Evolutionary conservation across 2,797 vertebrate species (phyloP).

Genomic region (Heterohyrax brucei): DNA sequence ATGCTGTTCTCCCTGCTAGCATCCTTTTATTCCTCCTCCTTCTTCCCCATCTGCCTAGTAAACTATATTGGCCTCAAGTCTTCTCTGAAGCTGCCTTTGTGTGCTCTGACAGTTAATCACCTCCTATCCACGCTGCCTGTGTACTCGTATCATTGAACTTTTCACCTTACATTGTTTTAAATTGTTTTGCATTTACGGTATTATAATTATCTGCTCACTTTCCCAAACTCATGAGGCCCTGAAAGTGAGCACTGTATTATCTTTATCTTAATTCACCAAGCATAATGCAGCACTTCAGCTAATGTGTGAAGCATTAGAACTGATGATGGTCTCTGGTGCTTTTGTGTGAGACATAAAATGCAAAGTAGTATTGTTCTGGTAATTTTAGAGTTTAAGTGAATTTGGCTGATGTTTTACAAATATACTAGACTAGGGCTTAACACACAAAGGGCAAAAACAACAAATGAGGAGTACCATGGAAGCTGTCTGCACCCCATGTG

Average conservation of each 20-base stretch:
- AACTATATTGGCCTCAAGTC: background rate
- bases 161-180: background rate
- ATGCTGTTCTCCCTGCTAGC: background rate
- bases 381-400: background rate
- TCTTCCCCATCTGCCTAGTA: background rate
- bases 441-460: background rate
- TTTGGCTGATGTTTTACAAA: background rate
- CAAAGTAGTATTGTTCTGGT: background rate
- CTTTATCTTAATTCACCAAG: background rate
- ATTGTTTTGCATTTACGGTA: background rate
- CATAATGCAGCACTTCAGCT: background rate
- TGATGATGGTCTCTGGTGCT: background rate
- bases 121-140: background rate
- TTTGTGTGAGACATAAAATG: background rate
- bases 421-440: background rate
- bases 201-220: conserved; percentile 12
- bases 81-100: background rate
- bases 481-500: accelerated
- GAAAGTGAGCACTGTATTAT: background rate
- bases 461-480: no score
- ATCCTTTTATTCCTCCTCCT: background rate
- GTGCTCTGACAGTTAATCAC: background rate
- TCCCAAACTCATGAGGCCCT: background rate
- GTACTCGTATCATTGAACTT: background rate
- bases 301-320: background rate